A percentile compares a stretch with the other conserved stretches of the same genome.
Conservation (phyloP, 2,888 invertebrate genomes). For the Schizaphis graminum region DNA sequence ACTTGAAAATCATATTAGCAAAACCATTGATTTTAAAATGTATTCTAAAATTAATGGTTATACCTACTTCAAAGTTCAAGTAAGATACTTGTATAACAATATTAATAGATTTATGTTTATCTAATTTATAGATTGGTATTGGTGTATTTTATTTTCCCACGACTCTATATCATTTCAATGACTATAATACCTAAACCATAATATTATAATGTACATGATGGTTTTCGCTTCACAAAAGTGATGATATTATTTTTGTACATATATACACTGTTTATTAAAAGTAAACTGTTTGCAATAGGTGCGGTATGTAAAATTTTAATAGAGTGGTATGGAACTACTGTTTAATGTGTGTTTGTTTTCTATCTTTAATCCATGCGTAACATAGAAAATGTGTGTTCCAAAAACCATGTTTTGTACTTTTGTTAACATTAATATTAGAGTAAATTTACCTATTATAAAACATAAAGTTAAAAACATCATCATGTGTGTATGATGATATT, state of each 20-base stretch:
- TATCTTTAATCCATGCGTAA: not conserved
- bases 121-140: not conserved
- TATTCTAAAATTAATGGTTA: not conserved
- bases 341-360: not conserved
- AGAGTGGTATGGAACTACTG: not conserved
- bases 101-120: not conserved
- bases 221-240: not conserved
- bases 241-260: not conserved
- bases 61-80: not conserved
- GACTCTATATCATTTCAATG: not conserved
- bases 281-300: not conserved
- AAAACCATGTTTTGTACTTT: not conserved
- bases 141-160: slow-evolving; percentile 12
- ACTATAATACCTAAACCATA: not conserved
- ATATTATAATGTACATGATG: not conserved
- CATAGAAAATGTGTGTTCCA: no score
- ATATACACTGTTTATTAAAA: not conserved
- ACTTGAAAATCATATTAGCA: not conserved
- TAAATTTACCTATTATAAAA: not conserved
- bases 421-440: not conserved
- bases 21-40: no score
- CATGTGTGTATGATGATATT: not conserved
- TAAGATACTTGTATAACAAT: not conserved
- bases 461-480: not conserved
- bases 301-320: not conserved